These are phyloP conservation scores for Perithous albicinctus DNA, from an alignment of 2,888 invertebrate species.

Conservation along the genomic window DNA sequence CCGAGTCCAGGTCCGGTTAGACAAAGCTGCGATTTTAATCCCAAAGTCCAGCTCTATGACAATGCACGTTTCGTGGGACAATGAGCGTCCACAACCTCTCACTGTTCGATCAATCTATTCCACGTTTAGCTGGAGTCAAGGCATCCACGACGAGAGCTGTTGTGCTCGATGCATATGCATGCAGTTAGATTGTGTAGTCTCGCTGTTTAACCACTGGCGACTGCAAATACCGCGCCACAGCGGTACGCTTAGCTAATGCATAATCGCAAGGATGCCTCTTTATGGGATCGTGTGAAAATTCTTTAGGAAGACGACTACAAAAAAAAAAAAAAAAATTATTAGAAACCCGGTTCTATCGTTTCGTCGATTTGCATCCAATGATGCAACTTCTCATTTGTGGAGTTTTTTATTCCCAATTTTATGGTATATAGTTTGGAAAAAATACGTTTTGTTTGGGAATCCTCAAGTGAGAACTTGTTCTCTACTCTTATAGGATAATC, in stretches of 20 bases:
- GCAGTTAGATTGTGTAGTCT: conserved; percentile 44
- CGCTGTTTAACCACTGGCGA: conserved; percentile 45
- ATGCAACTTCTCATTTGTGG: background rate
- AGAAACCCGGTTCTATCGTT: background rate
- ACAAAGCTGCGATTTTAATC: conserved; percentile 42
- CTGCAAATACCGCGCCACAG: conserved; percentile 49
- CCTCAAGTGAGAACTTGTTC: background rate
- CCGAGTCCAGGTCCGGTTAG: conserved; percentile 40
- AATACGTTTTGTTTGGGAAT: background rate
- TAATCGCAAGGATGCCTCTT: conserved; percentile 35
- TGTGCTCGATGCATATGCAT: conserved; percentile 59
- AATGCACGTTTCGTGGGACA: conserved; percentile 36
- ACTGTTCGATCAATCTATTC: conserved; percentile 63
- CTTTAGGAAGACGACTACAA: background rate
- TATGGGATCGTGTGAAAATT: conserved; percentile 58
- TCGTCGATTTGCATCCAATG: background rate
- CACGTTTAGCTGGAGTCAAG: conserved; percentile 60
- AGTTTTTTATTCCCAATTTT: no score
- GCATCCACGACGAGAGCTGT: conserved; percentile 26
- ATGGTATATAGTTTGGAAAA: background rate
- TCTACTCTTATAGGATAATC: background rate
- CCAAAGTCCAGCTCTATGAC: conserved; percentile 23
- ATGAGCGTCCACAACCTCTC: conserved; percentile 27
- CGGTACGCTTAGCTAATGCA: conserved; percentile 54
- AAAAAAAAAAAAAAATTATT: background rate